Evolutionary conservation across 30 jellyfish, hydroid and myxozoan genomes (phyloP).

Genomic region (Phacellophora camtschatica): DNA sequence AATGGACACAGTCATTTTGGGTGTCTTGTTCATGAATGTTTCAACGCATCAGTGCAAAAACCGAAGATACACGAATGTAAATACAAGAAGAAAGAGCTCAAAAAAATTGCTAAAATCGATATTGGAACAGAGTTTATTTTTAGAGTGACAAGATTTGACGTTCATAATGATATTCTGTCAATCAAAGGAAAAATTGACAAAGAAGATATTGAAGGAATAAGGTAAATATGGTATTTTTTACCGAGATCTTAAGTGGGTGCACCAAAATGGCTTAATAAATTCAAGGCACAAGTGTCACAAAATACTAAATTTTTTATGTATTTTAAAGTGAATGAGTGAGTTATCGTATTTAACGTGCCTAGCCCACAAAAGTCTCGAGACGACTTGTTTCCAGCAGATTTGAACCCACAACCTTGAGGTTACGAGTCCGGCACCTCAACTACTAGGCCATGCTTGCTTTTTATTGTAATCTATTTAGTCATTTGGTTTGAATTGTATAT

Average conservation of each 20-base stretch:
- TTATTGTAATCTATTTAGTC: too few relatives aligned
- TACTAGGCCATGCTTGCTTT: too few relatives aligned
- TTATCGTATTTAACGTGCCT: too few relatives aligned
- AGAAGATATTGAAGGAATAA: constrained; percentile 8
- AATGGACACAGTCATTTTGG: constrained; percentile 62
- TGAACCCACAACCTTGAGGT: too few relatives aligned
- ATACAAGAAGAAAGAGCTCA: background rate
- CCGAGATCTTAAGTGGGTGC: background rate
- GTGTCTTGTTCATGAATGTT: constrained; percentile 58
- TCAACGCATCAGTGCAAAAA: constrained; percentile 47
- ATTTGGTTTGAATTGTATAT: too few relatives aligned
- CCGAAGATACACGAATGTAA: background rate
- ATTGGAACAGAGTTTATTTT: constrained; percentile 43
- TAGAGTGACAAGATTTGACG: constrained; percentile 52
- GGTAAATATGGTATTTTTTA: background rate
- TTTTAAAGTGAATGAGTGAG: too few relatives aligned
- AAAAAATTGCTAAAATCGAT: background rate
- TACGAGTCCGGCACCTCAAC: too few relatives aligned
- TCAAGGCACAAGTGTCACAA: too few relatives aligned
- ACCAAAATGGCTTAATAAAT: too few relatives aligned
- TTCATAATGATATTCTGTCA: constrained; percentile 59
- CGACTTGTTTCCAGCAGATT: too few relatives aligned
- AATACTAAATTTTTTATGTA: too few relatives aligned
- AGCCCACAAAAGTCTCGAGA: too few relatives aligned
- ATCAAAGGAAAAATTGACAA: constrained; percentile 61